Evolutionary conservation across 1,140 invertebrate species (phyloP).

Genomic region (Meteorus sp.): DNA sequence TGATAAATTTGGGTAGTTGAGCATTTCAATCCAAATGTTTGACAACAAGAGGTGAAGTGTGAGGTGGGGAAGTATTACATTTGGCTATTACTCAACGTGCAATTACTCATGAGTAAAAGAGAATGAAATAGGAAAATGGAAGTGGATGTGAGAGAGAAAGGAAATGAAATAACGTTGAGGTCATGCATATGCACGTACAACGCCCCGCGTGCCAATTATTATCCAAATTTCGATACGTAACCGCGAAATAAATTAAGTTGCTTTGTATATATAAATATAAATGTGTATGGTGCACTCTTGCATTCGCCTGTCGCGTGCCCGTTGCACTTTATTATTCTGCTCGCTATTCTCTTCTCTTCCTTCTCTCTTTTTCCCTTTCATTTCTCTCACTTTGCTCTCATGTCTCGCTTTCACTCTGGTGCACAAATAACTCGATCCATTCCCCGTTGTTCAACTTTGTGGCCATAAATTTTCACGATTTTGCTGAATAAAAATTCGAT

Average conservation of each 20-base stretch:
- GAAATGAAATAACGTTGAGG: neutral
- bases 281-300: neutral
- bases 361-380: neutral
- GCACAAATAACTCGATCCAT: neutral
- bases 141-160: no score
- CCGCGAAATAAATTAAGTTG: constrained; percentile 20
- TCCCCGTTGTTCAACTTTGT: neutral
- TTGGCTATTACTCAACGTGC: neutral
- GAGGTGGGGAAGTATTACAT: neutral
- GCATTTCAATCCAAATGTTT: neutral
- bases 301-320: neutral
- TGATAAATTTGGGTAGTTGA: no score
- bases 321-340: constrained; percentile 23
- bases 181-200: constrained; percentile 1
- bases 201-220: neutral
- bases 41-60: no score
- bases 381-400: neutral
- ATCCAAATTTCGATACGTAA: constrained; percentile 10
- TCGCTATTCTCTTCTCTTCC: neutral
- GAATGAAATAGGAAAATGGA: neutral
- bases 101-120: neutral
- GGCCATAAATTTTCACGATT: constrained; percentile 17
- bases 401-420: neutral
- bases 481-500: constrained; percentile 22
- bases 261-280: no score